A percentile compares a stretch with the other conserved stretches of the same genome.
phyloP scores from a whole-genome alignment of 2,888 invertebrate species.

The Ornithoptera alexandrae region DNA sequence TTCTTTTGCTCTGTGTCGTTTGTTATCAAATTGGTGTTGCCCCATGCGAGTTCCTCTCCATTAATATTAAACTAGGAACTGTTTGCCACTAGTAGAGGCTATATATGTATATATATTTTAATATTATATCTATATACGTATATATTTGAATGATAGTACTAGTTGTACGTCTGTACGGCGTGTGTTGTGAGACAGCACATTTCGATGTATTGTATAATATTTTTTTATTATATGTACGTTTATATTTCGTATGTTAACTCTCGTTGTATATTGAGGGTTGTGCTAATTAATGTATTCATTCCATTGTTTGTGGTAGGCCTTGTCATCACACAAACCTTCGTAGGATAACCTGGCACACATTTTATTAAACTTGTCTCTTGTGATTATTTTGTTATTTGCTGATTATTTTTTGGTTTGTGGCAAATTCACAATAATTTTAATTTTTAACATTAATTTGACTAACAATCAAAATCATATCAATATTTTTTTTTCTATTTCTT shows the following conservation, averaged over 20 bases:
- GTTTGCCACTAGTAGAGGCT: neutral
- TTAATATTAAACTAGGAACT: neutral
- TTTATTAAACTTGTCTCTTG: too few relatives aligned
- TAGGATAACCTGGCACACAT: too few relatives aligned
- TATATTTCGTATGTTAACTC: neutral
- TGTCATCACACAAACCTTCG: neutral
- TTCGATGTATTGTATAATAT: neutral
- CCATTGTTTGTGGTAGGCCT: neutral
- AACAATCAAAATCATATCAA: too few relatives aligned
- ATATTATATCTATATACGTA: neutral
- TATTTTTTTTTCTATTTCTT: too few relatives aligned
- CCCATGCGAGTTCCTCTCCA: neutral
- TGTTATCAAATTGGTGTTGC: neutral
- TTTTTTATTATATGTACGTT: neutral
- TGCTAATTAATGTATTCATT: constrained; percentile 4
- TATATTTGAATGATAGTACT: neutral
- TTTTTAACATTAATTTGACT: too few relatives aligned
- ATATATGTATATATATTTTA: neutral
- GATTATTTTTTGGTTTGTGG: too few relatives aligned
- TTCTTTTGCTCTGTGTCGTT: neutral
- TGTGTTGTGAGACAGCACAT: neutral
- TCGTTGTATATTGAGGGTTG: neutral
- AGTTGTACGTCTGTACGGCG: neutral
- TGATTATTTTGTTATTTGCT: too few relatives aligned
- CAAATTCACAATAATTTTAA: too few relatives aligned